Percentiles rank a stretch among this genome's conserved stretches.
phyloP scores from a whole-genome alignment of 2,888 invertebrate species.

The Coenonympha glycerion region DNA sequence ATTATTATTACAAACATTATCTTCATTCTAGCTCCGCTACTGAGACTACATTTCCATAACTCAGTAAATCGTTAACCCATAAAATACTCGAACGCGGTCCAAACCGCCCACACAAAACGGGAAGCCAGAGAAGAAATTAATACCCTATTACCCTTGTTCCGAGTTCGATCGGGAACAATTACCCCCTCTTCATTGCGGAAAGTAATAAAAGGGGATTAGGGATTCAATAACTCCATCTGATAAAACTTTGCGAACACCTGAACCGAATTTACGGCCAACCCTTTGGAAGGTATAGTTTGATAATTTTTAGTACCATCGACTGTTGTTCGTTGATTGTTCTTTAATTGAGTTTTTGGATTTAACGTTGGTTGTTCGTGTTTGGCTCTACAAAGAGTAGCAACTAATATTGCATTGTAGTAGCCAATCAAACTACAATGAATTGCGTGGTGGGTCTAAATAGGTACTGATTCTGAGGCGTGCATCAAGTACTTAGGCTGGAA shows the following conservation, averaged over 20 bases:
- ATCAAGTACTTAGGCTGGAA: no score
- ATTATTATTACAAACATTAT: no score
- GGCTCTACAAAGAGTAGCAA: not conserved
- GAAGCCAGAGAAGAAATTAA: slow-evolving; percentile 34
- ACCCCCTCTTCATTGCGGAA: slow-evolving; percentile 46
- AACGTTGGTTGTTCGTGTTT: not conserved
- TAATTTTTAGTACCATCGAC: slow-evolving; percentile 30
- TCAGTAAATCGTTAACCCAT: not conserved
- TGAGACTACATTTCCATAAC: no score
- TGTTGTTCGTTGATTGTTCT: slow-evolving; percentile 18
- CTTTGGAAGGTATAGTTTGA: slow-evolving; percentile 35
- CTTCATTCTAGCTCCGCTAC: no score
- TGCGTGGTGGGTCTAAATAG: no score
- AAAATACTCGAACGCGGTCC: not conserved
- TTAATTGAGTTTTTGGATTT: slow-evolving; percentile 1
- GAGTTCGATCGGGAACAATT: slow-evolving; percentile 40
- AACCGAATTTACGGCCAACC: slow-evolving; percentile 51
- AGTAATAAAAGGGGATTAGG: slow-evolving; percentile 61
- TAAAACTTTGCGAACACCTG: slow-evolving; percentile 49
- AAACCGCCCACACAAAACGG: slow-evolving; percentile 15
- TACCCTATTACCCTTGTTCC: slow-evolving; percentile 34
- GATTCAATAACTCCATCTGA: slow-evolving; percentile 60
- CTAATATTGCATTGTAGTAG: no score
- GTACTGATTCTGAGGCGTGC: no score
- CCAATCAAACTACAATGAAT: no score